phyloP scores from a whole-genome alignment of 2,797 vertebrate species.

The Hydrolagus colliei region DNA sequence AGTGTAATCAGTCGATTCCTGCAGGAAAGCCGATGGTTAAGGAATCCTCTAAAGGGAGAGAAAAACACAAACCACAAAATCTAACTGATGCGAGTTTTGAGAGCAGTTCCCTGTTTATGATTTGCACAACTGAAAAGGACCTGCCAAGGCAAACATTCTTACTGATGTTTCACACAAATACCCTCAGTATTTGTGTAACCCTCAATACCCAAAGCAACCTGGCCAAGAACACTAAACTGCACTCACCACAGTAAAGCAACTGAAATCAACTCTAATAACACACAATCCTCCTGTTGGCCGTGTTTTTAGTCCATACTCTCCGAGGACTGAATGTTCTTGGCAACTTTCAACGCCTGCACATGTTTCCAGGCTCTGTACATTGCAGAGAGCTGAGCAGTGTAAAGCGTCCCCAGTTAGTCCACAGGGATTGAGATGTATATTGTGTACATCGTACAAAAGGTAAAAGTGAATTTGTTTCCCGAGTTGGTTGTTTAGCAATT shows the following conservation, averaged over 20 bases:
- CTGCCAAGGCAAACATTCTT: slow-evolving; percentile 4
- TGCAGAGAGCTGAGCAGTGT: background rate
- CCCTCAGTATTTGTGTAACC: background rate
- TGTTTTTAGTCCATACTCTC: too few species aligned
- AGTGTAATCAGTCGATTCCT: too few species aligned
- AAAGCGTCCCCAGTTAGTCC: too few species aligned
- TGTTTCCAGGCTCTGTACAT: slow-evolving; percentile 6
- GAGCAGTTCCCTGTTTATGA: too few species aligned
- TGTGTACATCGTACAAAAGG: too few species aligned
- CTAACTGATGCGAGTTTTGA: background rate
- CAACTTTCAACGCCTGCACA: slow-evolving; percentile 8
- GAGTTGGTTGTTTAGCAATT: too few species aligned
- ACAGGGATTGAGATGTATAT: too few species aligned
- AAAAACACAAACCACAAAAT: background rate
- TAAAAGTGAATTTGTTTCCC: too few species aligned
- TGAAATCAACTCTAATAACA: background rate
- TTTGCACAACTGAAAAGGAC: background rate
- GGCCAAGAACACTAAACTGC: background rate
- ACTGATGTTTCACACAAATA: background rate
- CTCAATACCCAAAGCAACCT: background rate
- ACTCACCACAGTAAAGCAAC: background rate
- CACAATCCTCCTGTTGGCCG: background rate
- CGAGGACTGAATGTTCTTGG: background rate
- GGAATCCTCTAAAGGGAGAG: background rate
- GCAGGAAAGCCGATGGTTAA: background rate